These are phyloP conservation scores for Probosciger aterrimus DNA, from an alignment of 2,113 vertebrate species.

Conservation along the genomic window DNA sequence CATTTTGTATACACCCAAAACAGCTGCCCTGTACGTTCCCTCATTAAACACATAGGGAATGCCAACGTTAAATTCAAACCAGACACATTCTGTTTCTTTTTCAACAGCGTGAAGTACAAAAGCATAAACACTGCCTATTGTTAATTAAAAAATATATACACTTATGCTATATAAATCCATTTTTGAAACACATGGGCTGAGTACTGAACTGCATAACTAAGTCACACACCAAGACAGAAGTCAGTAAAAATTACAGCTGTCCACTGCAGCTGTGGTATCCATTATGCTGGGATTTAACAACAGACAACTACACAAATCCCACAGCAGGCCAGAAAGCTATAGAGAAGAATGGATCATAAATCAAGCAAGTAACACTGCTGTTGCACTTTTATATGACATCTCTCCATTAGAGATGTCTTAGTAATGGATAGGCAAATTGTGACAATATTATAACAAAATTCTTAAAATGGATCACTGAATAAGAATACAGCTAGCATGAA, in stretches of 20 bases:
- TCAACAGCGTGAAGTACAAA: not conserved
- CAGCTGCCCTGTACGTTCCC: not conserved
- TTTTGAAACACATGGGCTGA: not conserved
- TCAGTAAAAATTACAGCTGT: slow-evolving; percentile 32
- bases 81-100: not conserved
- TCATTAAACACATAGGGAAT: not conserved
- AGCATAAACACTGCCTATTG: not conserved
- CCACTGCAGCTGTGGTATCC: not conserved
- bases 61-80: not conserved
- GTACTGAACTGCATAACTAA: not conserved
- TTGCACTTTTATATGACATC: not conserved
- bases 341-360: not conserved
- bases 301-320: not conserved
- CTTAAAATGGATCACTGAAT: not conserved
- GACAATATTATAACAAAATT: not conserved
- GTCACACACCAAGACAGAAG: slow-evolving; percentile 2
- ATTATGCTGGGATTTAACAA: not conserved
- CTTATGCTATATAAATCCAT: not conserved
- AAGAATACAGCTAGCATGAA: not conserved
- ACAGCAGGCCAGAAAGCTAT: not conserved
- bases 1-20: not conserved
- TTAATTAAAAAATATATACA: not conserved
- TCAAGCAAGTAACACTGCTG: not conserved
- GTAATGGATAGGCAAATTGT: not conserved
- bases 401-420: not conserved